Conservation (phyloP, 2,888 invertebrate genomes). For the Barypeithes pellucidus region DNA sequence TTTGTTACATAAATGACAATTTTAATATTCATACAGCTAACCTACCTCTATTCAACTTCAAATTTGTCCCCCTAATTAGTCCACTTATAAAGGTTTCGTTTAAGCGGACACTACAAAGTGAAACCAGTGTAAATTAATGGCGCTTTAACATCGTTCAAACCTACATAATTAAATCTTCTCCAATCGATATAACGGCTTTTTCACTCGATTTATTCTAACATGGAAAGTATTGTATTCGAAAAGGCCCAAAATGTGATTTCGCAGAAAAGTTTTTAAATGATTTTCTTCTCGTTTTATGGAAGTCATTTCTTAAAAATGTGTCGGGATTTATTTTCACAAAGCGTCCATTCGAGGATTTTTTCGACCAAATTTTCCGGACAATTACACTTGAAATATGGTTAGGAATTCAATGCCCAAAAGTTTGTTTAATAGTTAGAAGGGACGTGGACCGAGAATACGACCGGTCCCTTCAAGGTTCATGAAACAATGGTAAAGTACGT, state of each 20-base stretch:
- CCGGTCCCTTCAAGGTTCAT: conserved; percentile 1
- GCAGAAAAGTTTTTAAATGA: conserved; percentile 6
- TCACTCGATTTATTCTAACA: conserved; percentile 5
- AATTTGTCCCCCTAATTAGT: no score
- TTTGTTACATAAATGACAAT: no score
- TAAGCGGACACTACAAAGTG: no score
- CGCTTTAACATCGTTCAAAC: background rate
- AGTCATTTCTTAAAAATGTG: conserved; percentile 8
- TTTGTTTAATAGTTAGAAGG: conserved; percentile 6
- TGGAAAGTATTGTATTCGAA: conserved; percentile 4
- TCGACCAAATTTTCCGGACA: conserved; percentile 8
- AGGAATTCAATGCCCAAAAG: conserved; percentile 1
- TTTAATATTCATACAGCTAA: no score
- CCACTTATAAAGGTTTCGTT: no score
- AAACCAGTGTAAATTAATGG: no score
- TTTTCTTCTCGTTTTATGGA: conserved; percentile 14
- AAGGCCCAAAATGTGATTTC: conserved; percentile 2
- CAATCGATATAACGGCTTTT: background rate
- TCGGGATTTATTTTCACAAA: conserved; percentile 4
- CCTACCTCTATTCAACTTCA: no score
- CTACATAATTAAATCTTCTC: background rate
- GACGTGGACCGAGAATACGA: background rate
- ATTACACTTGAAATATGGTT: conserved; percentile 10
- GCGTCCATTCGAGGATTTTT: conserved; percentile 9
- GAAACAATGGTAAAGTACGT: background rate